Percentiles rank a stretch among this genome's conserved stretches.
Conservation (phyloP, 2,797 vertebrate genomes). For the Peromyscus attwateri region DNA sequence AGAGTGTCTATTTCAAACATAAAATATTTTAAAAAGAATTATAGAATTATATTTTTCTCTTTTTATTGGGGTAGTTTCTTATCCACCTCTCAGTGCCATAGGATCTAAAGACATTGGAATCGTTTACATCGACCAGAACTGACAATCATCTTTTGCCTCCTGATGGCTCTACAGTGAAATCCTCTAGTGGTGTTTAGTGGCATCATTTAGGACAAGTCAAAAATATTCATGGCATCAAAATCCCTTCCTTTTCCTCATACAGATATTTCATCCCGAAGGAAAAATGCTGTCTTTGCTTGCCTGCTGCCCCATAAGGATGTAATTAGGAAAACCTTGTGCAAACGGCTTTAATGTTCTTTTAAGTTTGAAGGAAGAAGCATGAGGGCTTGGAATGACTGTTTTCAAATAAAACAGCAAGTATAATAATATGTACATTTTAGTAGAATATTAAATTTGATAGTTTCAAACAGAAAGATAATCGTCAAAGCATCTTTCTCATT, state of each 20-base stretch:
- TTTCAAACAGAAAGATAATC: background rate
- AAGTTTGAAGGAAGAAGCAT: background rate
- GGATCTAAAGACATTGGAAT: constrained; percentile 40
- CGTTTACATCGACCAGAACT: constrained; percentile 24
- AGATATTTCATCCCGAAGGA: constrained; percentile 40
- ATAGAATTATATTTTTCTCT: background rate
- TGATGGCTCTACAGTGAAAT: constrained; percentile 49
- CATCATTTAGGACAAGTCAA: constrained; percentile 53
- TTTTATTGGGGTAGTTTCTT: constrained; percentile 34
- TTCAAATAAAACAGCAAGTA: constrained; percentile 48
- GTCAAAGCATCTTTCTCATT: background rate
- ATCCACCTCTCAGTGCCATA: background rate
- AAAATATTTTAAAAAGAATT: background rate
- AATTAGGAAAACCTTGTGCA: background rate
- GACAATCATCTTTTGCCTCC: constrained; percentile 13
- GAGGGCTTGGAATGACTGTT: background rate
- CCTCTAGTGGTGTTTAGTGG: background rate
- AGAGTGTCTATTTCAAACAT: background rate
- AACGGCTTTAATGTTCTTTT: constrained; percentile 38
- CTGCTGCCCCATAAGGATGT: constrained; percentile 35
- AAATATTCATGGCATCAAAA: background rate
- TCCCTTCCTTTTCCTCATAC: background rate
- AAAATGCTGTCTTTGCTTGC: constrained; percentile 29
- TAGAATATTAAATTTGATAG: constrained; percentile 46
- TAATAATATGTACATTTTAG: background rate